These are phyloP conservation scores for Panulirus ornatus DNA, from an alignment of 1,140 invertebrate species.

Conservation along the genomic window DNA sequence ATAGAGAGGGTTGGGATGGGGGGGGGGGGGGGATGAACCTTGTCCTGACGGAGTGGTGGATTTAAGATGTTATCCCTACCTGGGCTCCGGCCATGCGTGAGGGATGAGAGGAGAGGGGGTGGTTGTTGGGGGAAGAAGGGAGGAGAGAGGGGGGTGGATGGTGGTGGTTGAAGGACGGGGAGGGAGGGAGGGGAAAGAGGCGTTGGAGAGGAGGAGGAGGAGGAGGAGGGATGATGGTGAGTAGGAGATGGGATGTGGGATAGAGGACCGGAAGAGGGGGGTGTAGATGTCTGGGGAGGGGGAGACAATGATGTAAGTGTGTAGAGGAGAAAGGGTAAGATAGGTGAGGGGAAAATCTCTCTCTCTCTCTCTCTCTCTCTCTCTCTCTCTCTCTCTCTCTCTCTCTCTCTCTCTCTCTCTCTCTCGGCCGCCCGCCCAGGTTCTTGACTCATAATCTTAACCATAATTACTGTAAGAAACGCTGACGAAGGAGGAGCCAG, in stretches of 20 bases:
- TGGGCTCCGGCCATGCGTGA: no score
- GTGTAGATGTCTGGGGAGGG: not conserved
- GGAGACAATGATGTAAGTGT: not conserved
- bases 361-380: not conserved
- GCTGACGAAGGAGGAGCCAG: conserved; percentile 39
- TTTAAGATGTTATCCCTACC: no score
- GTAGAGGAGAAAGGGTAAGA: not conserved
- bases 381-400: conserved; percentile 2
- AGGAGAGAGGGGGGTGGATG: not conserved
- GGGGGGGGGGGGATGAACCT: not conserved
- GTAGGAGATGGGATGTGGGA: not conserved
- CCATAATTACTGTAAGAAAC: conserved; percentile 52
- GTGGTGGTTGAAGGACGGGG: no score
- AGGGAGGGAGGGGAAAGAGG: no score
- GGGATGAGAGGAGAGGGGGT: not conserved
- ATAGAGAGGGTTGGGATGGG: not conserved
- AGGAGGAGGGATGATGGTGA: not conserved
- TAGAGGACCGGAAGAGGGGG: not conserved
- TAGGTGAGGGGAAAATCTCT: not conserved
- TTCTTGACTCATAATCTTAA: conserved; percentile 52
- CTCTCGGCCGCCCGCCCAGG: not conserved
- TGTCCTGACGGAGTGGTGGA: no score
- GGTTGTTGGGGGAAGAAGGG: not conserved
- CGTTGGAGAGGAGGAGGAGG: no score
- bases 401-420: not conserved